Evolutionary conservation across 2,888 invertebrate genomes (phyloP).

Genomic region (Tetanocera ferruginea): DNA sequence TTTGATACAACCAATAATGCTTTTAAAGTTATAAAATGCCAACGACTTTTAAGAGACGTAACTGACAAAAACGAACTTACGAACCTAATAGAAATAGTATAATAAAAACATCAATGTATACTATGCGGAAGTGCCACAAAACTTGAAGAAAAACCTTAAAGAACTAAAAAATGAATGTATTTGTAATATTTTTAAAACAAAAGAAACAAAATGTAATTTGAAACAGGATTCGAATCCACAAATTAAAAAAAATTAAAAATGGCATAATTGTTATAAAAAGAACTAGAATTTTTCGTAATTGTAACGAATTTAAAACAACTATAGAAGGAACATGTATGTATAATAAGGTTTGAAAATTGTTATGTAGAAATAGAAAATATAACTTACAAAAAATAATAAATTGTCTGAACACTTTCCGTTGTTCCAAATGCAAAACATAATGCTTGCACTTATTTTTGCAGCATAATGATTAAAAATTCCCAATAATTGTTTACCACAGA

Average conservation of each 20-base stretch:
- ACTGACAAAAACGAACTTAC: no score
- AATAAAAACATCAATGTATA: constrained; percentile 35
- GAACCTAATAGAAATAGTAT: no score
- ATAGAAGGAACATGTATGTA: constrained; percentile 34
- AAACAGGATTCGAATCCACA: constrained; percentile 2
- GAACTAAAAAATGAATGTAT: constrained; percentile 31
- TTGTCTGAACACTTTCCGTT: no score
- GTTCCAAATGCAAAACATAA: no score
- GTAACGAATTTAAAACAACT: constrained; percentile 32
- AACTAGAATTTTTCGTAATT: constrained; percentile 28
- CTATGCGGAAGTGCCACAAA: constrained; percentile 22
- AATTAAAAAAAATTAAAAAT: constrained; percentile 34
- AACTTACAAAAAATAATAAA: constrained; percentile 27
- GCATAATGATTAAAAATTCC: no score
- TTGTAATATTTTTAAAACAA: constrained; percentile 35
- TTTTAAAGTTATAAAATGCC: no score
- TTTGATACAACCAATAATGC: no score
- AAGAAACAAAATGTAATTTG: constrained; percentile 38
- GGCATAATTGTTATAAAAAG: constrained; percentile 59
- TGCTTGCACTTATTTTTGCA: no score
- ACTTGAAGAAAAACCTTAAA: constrained; percentile 35
- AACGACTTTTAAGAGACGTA: no score
- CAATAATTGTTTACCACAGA: no score
- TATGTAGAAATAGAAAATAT: constrained; percentile 30
- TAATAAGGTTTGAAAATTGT: constrained; percentile 44